A percentile compares a stretch with the other conserved stretches of the same genome.
Evolutionary conservation across 1,140 invertebrate genomes (phyloP).

Genomic region (Drepana arcuata): DNA sequence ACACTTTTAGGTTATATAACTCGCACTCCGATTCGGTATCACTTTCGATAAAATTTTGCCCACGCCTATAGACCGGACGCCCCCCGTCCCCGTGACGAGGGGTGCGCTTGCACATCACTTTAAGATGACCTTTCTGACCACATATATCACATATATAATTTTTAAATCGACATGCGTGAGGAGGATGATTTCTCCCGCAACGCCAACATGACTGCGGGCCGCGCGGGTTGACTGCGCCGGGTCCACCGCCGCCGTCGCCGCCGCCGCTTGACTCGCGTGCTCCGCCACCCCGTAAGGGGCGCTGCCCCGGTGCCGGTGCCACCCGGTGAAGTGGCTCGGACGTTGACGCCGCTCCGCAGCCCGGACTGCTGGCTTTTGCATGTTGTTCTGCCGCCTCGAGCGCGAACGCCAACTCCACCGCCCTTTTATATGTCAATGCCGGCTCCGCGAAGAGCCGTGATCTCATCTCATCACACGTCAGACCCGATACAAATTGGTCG

Average conservation of each 20-base stretch:
- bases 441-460: constrained; percentile 14
- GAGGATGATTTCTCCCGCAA: neutral
- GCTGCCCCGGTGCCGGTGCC: neutral
- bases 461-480: constrained; percentile 18
- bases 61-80: too few relatives aligned
- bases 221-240: neutral
- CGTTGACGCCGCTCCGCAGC: neutral
- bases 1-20: too few relatives aligned
- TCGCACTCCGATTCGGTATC: too few relatives aligned
- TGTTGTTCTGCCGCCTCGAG: constrained; percentile 15
- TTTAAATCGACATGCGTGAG: neutral
- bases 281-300: neutral
- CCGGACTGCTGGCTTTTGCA: neutral
- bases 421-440: constrained; percentile 10
- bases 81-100: too few relatives aligned
- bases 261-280: too few relatives aligned
- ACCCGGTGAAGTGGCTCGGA: neutral
- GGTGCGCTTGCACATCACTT: neutral
- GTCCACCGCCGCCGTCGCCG: too few relatives aligned
- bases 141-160: neutral
- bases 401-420: constrained; percentile 14
- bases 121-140: neutral
- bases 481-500: too few relatives aligned
- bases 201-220: neutral
- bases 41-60: too few relatives aligned